Evolutionary conservation across 2,797 vertebrate species (phyloP).

Genomic region (Pipistrellus nathusii): DNA sequence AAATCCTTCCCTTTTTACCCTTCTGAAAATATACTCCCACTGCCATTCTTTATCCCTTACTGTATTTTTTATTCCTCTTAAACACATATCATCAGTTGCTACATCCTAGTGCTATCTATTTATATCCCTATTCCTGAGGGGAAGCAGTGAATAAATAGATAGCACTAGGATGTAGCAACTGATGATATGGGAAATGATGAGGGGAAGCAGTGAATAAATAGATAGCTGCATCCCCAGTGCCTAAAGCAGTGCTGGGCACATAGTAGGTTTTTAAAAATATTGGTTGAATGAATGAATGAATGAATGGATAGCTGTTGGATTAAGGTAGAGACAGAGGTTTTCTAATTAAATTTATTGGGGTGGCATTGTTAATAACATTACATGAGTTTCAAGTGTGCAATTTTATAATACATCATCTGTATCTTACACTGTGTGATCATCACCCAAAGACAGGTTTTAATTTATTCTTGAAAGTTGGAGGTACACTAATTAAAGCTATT

Average conservation of each 20-base stretch:
- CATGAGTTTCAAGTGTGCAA: neutral
- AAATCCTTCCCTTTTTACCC: neutral
- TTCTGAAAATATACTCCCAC: neutral
- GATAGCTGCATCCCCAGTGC: no score
- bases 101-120: neutral
- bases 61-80: neutral
- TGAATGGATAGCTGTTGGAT: neutral
- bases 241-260: neutral
- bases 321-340: neutral
- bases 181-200: no score
- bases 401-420: neutral
- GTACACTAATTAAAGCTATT: neutral
- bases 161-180: no score
- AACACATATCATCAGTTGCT: neutral
- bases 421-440: neutral
- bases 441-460: neutral
- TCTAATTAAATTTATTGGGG: neutral
- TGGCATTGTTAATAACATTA: neutral
- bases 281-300: neutral
- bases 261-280: neutral
- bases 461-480: constrained; percentile 2
- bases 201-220: no score
- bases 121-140: no score
- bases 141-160: no score
- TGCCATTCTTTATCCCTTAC: neutral